These are phyloP conservation scores for Calliopum simillimum DNA, from an alignment of 2,888 invertebrate genomes.

Conservation along the genomic window DNA sequence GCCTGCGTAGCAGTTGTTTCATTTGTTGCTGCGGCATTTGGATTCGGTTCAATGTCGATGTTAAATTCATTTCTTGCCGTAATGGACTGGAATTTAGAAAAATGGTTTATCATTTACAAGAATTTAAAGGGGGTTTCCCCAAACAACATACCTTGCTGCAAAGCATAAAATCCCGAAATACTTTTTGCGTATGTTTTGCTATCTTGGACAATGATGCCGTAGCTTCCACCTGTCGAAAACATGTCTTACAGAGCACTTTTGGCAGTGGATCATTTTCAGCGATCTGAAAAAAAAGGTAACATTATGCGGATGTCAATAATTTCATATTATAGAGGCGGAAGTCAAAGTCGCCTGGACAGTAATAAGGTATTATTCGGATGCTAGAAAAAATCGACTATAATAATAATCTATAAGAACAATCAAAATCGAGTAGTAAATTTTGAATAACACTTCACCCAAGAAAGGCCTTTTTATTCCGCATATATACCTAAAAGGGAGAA, in stretches of 20 bases:
- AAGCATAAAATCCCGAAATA: conserved; percentile 58
- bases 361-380: too few species aligned
- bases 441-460: too few species aligned
- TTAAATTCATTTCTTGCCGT: conserved; percentile 4
- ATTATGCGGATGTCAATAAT: background rate
- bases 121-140: background rate
- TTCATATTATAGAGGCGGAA: background rate
- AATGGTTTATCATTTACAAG: background rate
- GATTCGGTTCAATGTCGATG: conserved; percentile 25
- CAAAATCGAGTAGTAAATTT: too few species aligned
- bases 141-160: conserved; percentile 54
- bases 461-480: too few species aligned
- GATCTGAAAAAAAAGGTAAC: conserved; percentile 50
- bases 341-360: too few species aligned
- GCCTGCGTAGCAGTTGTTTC: background rate
- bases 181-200: conserved; percentile 62
- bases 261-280: conserved; percentile 60
- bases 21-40: background rate
- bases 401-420: too few species aligned
- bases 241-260: conserved; percentile 61
- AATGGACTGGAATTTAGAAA: background rate
- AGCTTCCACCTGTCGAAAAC: conserved; percentile 64
- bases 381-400: too few species aligned
- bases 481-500: too few species aligned
- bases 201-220: conserved; percentile 63